Base-by-base conservation (phyloP, 2,797 vertebrate genomes). In the Anguilla pacifica region DNA sequence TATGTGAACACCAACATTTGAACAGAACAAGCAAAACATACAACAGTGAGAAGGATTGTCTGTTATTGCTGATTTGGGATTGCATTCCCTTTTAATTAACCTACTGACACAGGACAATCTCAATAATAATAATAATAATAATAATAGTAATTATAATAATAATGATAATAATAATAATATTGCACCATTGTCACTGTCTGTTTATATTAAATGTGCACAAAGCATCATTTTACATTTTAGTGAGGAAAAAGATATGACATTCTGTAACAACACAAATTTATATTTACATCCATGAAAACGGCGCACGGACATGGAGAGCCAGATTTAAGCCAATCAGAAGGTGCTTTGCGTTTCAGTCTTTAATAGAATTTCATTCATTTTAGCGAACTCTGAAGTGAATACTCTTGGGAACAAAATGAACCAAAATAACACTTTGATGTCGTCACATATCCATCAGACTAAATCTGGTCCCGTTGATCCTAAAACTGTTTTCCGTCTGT, bases 21-120 rank as follows among this genome's bases (percentile, higher is more conserved):
- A 51, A 87, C 61, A 13, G 35, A 74, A 67, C n/a, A 17, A 87
- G 86, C 86, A 39, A 25, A 70, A 87, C 82, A 31, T 19, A 84
- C 82, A 84, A 53, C 51, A 53, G 51, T 19, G 59, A 51, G 35
- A 46, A 94, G 89, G 87, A 93, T 92, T 91, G 94, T 91, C 93
- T 91, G 91, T 96, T 96, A 96, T 96, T 96, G 95, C 94, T 95
- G 72, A 89, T 93, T 86, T 79, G 84, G 83, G 84, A 89, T 93
- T 90, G 91, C 92, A 91, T 92, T 93, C 89, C 87, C 89, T 86
- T n/a, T 89, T 53, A 49, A 89, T 87, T 74, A 85, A 74, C 90
- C 90, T 74, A 89, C 51, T 61, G 83, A 53, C 39, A 88, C 72
- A 74, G 89, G 88, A 91, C 88, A 81, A 86, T 89, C 88, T 93